Evolutionary conservation across 2,113 vertebrate species (phyloP), one percentile per base, ranked within the genome.

Genomic region (Sphyrna mokarran): DNA sequence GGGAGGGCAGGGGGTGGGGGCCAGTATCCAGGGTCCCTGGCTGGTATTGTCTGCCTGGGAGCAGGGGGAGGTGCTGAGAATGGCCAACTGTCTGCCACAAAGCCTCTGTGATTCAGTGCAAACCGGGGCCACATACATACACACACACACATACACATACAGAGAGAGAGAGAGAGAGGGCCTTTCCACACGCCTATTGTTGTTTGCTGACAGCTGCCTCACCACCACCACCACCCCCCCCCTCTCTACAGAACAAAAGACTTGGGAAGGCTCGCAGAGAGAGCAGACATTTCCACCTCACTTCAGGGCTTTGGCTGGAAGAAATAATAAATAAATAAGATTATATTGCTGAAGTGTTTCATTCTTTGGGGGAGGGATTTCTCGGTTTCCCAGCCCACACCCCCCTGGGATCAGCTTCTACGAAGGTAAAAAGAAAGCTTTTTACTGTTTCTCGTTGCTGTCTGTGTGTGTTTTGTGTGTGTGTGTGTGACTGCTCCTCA

Each of bases 181-280:
- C 91, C 61, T 66, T 37, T 69, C 63, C 66, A n/a, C 58, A 61
- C 63, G 61, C 11, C 61, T 69, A 69, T 69, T 94, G n/a, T 94
- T 94, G 91, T 94, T 94, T 43, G n/a, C 63, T 94, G 91, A 94
- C 91, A 94, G 91, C 91, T 69, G 91, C 90, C 90, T 94, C 69
- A 70, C 69, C 66, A 48, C 43, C 43, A 48, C 66, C 70, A 29
- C 72, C 72, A 8, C 72, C 29, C 72, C 29, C 54, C 63, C 66
- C 66, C 0, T 16, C 91, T 18, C 54, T 10, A 33, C 91, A 69
- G 91, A 94, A 94, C 91, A 94, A 94, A 94, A 94, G 91, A n/a
- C 66, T 69, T 66, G 33, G 61, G 61, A 23, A 69, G 63, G 63
- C 37, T 89, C 54, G 43, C 20, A 83, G 37, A 43, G 80, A 83